Conservation (phyloP, 2,113 vertebrate species). For the Oceanites oceanicus region DNA sequence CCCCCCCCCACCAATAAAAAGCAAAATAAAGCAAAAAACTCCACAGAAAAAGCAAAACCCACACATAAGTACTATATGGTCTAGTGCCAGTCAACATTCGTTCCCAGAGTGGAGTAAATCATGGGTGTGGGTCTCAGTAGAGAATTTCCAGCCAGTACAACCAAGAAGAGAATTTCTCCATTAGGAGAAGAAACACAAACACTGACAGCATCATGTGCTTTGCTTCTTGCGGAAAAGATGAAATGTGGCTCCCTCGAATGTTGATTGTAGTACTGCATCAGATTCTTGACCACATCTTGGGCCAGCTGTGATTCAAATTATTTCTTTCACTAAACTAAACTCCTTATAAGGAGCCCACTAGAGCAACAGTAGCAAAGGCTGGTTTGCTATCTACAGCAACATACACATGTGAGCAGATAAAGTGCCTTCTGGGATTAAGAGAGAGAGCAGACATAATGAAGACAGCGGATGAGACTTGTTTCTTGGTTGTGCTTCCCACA, state of each 20-base stretch:
- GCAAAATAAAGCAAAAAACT: neutral
- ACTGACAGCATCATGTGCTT: neutral
- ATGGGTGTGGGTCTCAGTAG: neutral
- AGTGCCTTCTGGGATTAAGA: neutral
- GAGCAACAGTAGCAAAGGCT: neutral
- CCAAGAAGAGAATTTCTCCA: neutral
- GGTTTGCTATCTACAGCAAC: neutral
- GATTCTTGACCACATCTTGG: neutral
- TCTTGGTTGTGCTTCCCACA: neutral
- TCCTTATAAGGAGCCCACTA: neutral
- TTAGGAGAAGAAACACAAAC: neutral
- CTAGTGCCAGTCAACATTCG: neutral
- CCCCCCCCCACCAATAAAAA: fast-evolving
- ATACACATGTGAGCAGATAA: neutral
- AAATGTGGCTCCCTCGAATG: neutral
- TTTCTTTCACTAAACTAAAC: neutral
- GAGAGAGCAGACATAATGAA: neutral
- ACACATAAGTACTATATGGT: neutral
- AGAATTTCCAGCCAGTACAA: neutral
- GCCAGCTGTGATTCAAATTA: neutral
- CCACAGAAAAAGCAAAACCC: neutral
- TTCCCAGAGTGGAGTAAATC: neutral
- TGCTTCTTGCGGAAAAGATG: neutral
- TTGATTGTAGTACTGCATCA: neutral
- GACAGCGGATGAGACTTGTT: neutral